Conservation (phyloP, 2,113 vertebrate species). For the Scomber colias region DNA sequence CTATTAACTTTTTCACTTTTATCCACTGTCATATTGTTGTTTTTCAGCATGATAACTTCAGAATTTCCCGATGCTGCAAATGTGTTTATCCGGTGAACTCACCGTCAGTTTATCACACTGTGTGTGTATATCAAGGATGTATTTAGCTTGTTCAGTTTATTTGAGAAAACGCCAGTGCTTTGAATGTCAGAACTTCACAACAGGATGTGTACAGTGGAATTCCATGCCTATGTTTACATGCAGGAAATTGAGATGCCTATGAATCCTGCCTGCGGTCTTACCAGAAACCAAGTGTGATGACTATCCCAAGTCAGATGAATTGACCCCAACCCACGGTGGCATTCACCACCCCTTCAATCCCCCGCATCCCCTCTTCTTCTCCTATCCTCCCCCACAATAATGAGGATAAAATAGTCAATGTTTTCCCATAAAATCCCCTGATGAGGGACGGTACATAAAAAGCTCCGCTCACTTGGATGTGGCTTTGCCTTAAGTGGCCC, state of each 20-base stretch:
- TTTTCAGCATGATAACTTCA: neutral
- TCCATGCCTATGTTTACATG: slow-evolving; percentile 57
- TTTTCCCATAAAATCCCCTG: slow-evolving; percentile 78
- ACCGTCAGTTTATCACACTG: neutral
- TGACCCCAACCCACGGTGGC: slow-evolving; percentile 65
- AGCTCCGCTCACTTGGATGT: slow-evolving; percentile 74
- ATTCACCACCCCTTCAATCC: slow-evolving; percentile 53
- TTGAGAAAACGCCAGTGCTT: slow-evolving; percentile 12
- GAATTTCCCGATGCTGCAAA: neutral
- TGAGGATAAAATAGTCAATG: slow-evolving; percentile 68
- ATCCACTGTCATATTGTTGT: neutral
- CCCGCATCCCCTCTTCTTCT: slow-evolving; percentile 38
- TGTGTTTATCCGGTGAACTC: slow-evolving; percentile 32
- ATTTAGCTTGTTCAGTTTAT: slow-evolving; percentile 26
- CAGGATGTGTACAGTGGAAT: slow-evolving; percentile 55
- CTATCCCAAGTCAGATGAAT: slow-evolving; percentile 60
- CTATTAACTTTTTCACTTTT: neutral
- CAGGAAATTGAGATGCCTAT: slow-evolving; percentile 65
- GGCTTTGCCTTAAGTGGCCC: slow-evolving; percentile 78
- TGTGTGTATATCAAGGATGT: slow-evolving; percentile 23
- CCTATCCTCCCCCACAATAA: slow-evolving; percentile 67
- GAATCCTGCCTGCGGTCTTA: slow-evolving; percentile 66
- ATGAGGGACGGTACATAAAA: slow-evolving; percentile 73
- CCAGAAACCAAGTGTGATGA: slow-evolving; percentile 74
- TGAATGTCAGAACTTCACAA: slow-evolving; percentile 33